A percentile compares a stretch with the other conserved stretches of the same genome.
phyloP scores from a whole-genome alignment of 1,140 invertebrate genomes.

The Zophobas atratus region DNA sequence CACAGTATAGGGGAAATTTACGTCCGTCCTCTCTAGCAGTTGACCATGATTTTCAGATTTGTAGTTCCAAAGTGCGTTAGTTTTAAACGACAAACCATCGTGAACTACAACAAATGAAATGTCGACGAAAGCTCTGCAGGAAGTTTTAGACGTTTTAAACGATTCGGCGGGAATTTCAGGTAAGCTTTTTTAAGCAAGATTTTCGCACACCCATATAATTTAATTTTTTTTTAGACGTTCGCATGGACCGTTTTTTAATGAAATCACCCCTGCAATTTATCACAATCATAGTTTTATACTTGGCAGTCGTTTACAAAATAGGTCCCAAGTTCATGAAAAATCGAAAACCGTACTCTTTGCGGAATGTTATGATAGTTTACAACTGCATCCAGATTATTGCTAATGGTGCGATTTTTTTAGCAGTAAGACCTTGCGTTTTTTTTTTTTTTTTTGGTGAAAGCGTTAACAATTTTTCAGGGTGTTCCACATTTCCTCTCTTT shows the following conservation, averaged over 20 bases:
- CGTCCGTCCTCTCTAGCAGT: too few species aligned
- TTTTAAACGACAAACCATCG: too few species aligned
- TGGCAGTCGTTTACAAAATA: not conserved
- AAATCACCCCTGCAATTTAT: conserved; percentile 5
- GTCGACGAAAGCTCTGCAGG: too few species aligned
- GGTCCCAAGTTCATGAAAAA: conserved; percentile 4
- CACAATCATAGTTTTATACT: not conserved
- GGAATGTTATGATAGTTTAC: not conserved
- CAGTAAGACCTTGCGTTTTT: not conserved
- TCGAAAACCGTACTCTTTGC: conserved; percentile 1
- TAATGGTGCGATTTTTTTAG: not conserved
- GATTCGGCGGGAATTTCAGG: too few species aligned
- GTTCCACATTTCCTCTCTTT: not conserved
- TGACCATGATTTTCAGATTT: too few species aligned
- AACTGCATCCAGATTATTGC: not conserved
- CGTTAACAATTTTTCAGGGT: not conserved
- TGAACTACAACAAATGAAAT: too few species aligned
- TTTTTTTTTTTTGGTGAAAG: not conserved
- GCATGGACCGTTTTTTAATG: conserved; percentile 18
- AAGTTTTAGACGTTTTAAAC: too few species aligned
- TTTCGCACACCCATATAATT: too few species aligned
- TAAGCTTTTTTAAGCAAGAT: too few species aligned
- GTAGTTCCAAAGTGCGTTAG: too few species aligned
- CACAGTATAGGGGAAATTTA: too few species aligned
- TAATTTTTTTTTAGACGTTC: conserved; percentile 1